phyloP scores from a whole-genome alignment of 1,140 invertebrate species.

The Polypedilum vanderplanki region DNA sequence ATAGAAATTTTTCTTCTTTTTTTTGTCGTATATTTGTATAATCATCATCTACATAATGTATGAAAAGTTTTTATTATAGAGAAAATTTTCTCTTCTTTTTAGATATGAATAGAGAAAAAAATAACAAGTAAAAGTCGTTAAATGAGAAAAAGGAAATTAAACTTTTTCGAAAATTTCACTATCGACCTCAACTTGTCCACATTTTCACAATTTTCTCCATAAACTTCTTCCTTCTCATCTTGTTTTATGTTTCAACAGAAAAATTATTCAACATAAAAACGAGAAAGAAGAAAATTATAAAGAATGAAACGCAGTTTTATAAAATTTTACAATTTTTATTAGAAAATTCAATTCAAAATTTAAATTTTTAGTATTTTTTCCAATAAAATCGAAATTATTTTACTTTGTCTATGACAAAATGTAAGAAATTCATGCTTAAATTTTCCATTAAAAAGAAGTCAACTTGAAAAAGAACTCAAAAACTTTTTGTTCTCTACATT shows the following conservation, averaged over 20 bases:
- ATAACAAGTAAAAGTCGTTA: background rate
- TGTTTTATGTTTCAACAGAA: background rate
- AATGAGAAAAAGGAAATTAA: background rate
- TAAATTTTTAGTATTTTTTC: too few species aligned
- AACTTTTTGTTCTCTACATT: too few species aligned
- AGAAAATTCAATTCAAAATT: too few species aligned
- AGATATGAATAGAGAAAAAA: too few species aligned
- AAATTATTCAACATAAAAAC: conserved; percentile 5
- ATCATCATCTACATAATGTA: conserved; percentile 3
- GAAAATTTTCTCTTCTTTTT: background rate
- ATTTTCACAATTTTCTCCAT: background rate
- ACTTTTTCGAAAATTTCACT: background rate
- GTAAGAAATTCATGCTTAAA: too few species aligned
- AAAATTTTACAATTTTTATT: too few species aligned
- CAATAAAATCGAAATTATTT: too few species aligned
- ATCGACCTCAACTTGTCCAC: background rate
- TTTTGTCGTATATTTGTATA: background rate
- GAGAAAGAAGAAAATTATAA: too few species aligned
- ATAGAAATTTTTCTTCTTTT: background rate
- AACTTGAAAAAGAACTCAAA: too few species aligned
- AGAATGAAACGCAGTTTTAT: too few species aligned
- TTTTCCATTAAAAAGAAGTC: too few species aligned
- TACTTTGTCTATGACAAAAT: too few species aligned
- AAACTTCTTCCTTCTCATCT: background rate
- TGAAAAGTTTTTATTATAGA: background rate